Percentiles rank a stretch among this genome's conserved stretches.
Conservation (phyloP, 2,888 invertebrate species). For the Eupeodes luniger region DNA sequence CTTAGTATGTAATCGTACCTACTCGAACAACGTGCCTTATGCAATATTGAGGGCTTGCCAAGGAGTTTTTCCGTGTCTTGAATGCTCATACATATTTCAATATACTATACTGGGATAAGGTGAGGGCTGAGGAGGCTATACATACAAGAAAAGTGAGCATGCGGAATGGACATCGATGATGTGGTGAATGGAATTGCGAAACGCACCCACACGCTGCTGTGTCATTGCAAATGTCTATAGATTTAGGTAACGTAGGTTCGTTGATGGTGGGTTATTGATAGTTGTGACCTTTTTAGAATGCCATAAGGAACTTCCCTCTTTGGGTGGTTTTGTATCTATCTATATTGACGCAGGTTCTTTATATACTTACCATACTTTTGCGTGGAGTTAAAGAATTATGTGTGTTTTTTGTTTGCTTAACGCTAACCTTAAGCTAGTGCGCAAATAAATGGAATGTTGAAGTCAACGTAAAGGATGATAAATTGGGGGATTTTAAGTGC, state of each 20-base stretch:
- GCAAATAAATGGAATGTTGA: constrained; percentile 4
- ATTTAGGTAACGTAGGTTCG: not conserved
- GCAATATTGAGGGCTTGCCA: constrained; percentile 40
- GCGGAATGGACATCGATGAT: constrained; percentile 24
- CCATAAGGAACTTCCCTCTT: constrained; percentile 56
- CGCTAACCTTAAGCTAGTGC: too few relatives aligned
- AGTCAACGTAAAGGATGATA: constrained; percentile 15
- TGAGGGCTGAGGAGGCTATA: too few relatives aligned
- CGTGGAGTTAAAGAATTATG: constrained; percentile 3
- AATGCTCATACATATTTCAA: constrained; percentile 9
- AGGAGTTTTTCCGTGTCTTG: constrained; percentile 48
- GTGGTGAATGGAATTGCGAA: constrained; percentile 39
- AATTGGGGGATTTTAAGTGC: constrained; percentile 27
- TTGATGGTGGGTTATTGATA: constrained; percentile 56
- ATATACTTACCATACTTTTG: not conserved
- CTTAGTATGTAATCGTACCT: too few relatives aligned
- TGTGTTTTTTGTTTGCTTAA: not conserved
- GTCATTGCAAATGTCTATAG: constrained; percentile 16
- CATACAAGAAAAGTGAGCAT: not conserved
- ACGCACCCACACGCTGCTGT: constrained; percentile 59
- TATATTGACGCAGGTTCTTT: constrained; percentile 20
- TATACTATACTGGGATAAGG: too few relatives aligned
- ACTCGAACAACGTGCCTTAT: constrained; percentile 36
- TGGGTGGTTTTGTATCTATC: constrained; percentile 54
- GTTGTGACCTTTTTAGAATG: constrained; percentile 61